Evolutionary conservation across 2,888 invertebrate species (phyloP), one percentile per base, ranked within the genome.

Genomic region (Blera fallax): DNA sequence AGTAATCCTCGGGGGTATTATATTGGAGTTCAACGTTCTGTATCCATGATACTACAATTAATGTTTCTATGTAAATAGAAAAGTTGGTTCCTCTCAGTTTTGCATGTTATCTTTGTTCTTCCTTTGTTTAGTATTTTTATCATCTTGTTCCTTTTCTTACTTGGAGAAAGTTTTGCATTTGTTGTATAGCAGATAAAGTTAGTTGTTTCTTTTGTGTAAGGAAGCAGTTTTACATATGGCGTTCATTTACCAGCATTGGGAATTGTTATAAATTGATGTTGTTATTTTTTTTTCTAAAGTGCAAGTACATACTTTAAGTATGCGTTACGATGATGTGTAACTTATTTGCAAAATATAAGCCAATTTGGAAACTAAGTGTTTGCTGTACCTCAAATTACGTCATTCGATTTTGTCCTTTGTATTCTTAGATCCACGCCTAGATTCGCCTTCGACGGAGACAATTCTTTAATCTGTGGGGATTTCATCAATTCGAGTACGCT

Each of bases 1-100:
- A 54, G 69, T 69, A 69, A 69, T 69, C 69, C 69, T 56, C 69
- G 56, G n/a, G 40, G 56, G 69, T 43, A 69, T 69, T 69, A 56
- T 43, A 56, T 56, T 56, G 54, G 43, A 54, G 69, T 69, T 69
- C 54, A 54, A 43, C 54, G 40, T 56, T 56, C 69, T 56, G 43
- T 50, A 48, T 32, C 34, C 50, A 50, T 50, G 65, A 65, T 65
- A 50, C 50, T 65, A 34, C 65, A 65, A 65, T 65, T 65, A 65
- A 65, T 65, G 65, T 65, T 50, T 65, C 45, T 65, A 65, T 65
- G 65, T 65, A 65, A 65, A 65, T 65, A 65, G 48, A 34, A 50
- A 65, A 65, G 50, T 65, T 50, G 34, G 34, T 34, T 16, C 18
- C 34, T 65, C 65, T 18, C 50, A 34, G 65, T 34, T 50, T 34